Evolutionary conservation across 2,113 vertebrate species (phyloP).

Genomic region (Elaphurus davidianus): DNA sequence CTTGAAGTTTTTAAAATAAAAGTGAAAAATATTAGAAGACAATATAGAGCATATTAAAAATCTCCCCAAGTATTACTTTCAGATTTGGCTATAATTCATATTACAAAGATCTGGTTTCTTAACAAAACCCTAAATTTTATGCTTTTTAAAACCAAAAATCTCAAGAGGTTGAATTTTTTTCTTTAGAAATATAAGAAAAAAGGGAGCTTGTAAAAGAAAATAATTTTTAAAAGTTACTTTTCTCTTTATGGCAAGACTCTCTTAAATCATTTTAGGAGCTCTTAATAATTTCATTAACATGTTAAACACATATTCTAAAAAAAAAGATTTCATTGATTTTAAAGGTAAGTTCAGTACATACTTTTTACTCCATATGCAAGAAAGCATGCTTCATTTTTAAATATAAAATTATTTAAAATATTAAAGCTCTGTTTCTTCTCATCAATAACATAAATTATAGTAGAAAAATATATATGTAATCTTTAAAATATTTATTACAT

Average conservation of each 20-base stretch:
- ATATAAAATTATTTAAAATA: constrained; percentile 1
- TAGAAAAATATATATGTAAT: not conserved
- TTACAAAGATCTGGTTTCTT: not conserved
- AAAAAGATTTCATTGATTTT: not conserved
- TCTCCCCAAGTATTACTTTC: not conserved
- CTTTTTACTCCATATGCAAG: not conserved
- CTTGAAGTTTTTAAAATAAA: not conserved
- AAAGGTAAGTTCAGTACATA: not conserved
- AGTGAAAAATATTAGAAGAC: not conserved
- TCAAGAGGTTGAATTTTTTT: not conserved
- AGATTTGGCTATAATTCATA: not conserved
- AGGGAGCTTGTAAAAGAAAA: not conserved
- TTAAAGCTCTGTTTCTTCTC: not conserved
- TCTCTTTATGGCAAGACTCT: not conserved
- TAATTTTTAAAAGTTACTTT: not conserved
- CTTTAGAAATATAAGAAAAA: not conserved
- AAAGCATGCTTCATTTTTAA: not conserved
- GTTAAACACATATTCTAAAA: not conserved
- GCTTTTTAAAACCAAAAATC: not conserved
- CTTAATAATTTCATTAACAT: constrained; percentile 15
- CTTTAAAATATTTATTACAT: not conserved
- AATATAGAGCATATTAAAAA: not conserved
- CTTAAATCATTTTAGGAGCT: constrained; percentile 29
- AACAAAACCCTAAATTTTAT: not conserved
- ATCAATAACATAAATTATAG: not conserved